Base-by-base conservation (phyloP, 2,113 vertebrate genomes). In the Semnopithecus entellus region DNA sequence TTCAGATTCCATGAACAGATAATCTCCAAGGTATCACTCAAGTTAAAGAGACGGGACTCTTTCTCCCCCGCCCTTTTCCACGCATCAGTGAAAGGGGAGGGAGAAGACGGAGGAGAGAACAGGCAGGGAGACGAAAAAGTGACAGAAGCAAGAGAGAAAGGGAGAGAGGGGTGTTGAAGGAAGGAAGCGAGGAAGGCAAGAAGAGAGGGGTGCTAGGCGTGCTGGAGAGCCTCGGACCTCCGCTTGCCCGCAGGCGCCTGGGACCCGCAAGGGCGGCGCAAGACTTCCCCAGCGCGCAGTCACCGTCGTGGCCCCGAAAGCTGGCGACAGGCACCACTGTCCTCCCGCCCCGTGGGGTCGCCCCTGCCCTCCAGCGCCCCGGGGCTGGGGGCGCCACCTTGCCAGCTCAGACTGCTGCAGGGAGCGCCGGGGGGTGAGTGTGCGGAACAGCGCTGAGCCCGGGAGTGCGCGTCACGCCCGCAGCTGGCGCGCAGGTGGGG, bases 1-100 rank as follows among this genome's bases (percentile, higher is more conserved):
- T 96, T 78, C 95, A 97, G 85, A 97, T 89, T 80, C 43, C 70
- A 11, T 0, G 79, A 59, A 81, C 70, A 57, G 87, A 91, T 72
- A 8, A 78, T 92, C 93, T 91, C 91, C 91, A 94, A 95, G 93
- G 93, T 93, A 90, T 57, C 93, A 14, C 75, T 81, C 76, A 97
- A 97, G 70, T 97, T 84, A 68, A 57, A 73, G 78, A 70, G 91
- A 95, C 32, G 27, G 82, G 70, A 94, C 87, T 73, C 72, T 55
- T 48, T 68, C 61, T 79, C 50, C 92, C 86, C 84, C 87, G 66
- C 57, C 94, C 59, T 78, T 81, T 83, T 80, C 80, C 73, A 43
- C 8, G 70, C 96, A 66, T 64, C 93, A 3, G 83, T 83, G 64
- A 10, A 50, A 73, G 35, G 1, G 50, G 55, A 91, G 75, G 85